Percentiles rank a stretch among this genome's conserved stretches.
Conservation (phyloP, 2,888 invertebrate genomes). For the Limnephilus marmoratus region DNA sequence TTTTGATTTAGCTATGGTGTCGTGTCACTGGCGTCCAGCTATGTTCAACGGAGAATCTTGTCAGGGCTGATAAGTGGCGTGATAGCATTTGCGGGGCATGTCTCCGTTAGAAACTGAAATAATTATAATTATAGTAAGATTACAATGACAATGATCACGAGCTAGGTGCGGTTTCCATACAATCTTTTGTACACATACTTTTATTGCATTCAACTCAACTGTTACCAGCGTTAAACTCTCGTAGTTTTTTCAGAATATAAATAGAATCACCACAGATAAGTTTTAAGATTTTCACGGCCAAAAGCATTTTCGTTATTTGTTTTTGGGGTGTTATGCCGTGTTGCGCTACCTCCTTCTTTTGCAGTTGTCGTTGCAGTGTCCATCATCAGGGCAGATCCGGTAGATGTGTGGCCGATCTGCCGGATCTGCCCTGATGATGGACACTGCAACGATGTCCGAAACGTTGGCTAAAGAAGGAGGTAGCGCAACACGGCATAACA, state of each 20-base stretch:
- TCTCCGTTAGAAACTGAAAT: background rate
- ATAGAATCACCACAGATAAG: background rate
- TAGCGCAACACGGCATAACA: too few relatives aligned
- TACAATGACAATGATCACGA: background rate
- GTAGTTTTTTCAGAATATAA: background rate
- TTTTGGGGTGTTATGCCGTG: too few relatives aligned
- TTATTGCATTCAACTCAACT: background rate
- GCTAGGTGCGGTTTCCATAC: constrained; percentile 18
- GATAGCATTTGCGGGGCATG: constrained; percentile 1
- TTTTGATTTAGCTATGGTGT: constrained; percentile 29
- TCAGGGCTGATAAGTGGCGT: background rate
- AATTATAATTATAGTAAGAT: background rate
- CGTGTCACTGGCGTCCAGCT: constrained; percentile 11
- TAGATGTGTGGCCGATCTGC: too few relatives aligned
- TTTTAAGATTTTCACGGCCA: too few relatives aligned
- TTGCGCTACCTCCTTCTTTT: too few relatives aligned
- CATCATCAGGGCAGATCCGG: too few relatives aligned
- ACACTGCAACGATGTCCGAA: too few relatives aligned
- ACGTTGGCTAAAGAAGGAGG: too few relatives aligned
- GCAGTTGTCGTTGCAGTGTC: too few relatives aligned
- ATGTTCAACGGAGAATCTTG: constrained; percentile 4
- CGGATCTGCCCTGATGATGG: too few relatives aligned
- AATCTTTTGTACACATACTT: constrained; percentile 28
- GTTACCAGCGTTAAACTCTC: background rate
- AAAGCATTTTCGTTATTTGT: too few relatives aligned